These are phyloP conservation scores for Serrognathus titanus DNA, from an alignment of 2,888 invertebrate species.

Conservation along the genomic window DNA sequence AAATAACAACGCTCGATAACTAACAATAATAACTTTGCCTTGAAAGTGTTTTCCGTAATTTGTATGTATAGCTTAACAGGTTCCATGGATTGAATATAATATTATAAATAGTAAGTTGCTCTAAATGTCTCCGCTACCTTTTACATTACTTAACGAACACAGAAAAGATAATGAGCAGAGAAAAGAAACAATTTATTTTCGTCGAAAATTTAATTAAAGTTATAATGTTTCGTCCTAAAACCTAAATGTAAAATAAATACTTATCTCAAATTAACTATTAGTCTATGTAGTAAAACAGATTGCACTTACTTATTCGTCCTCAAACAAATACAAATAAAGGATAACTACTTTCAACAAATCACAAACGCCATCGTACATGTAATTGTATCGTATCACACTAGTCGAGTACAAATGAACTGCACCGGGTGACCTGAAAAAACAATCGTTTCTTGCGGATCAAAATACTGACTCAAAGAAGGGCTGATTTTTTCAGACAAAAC, in stretches of 20 bases:
- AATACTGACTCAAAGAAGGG: neutral
- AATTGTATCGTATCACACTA: slow-evolving; percentile 1
- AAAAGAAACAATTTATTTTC: no score
- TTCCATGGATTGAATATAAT: no score
- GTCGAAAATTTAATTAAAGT: no score
- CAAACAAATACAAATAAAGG: slow-evolving; percentile 2
- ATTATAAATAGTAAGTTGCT: no score
- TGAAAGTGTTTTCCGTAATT: no score
- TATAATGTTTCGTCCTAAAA: neutral
- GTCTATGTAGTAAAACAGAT: slow-evolving; percentile 1
- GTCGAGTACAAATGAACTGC: slow-evolving; percentile 1
- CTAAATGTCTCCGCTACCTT: no score
- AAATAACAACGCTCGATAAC: no score
- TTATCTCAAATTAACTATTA: neutral
- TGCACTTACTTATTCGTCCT: slow-evolving; percentile 1
- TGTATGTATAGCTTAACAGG: no score
- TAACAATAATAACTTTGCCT: no score
- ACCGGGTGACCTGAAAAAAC: slow-evolving; percentile 2
- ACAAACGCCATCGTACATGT: neutral
- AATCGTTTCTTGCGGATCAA: neutral
- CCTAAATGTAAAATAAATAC: neutral
- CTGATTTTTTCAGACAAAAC: neutral
- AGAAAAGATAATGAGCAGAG: no score
- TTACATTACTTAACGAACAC: no score
- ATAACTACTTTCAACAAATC: slow-evolving; percentile 3